Conservation (phyloP, 2,113 vertebrate species). For the Scomber colias region DNA sequence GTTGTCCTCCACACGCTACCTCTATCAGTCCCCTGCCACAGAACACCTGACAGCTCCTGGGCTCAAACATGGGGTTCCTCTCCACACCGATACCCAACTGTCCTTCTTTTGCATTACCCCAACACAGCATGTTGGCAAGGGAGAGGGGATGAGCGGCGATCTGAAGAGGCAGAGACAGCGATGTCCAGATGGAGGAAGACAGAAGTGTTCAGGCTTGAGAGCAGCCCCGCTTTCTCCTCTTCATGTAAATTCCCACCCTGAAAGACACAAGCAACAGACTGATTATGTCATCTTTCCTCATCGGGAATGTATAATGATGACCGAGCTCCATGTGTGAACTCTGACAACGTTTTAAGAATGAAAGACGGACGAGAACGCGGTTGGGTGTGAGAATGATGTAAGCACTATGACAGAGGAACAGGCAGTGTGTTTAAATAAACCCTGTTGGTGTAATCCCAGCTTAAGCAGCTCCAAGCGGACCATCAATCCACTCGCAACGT, state of each 20-base stretch:
- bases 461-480: conserved; percentile 62
- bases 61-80: conserved; percentile 87
- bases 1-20: conserved; percentile 91
- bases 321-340: conserved; percentile 4
- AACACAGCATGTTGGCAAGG: conserved; percentile 91
- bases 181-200: conserved; percentile 52
- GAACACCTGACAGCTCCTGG: conserved; percentile 87
- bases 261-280: conserved; percentile 23
- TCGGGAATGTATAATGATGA: background rate
- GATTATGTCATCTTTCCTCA: conserved; percentile 19
- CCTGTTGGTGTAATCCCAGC: conserved; percentile 71
- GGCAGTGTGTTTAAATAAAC: conserved; percentile 74
- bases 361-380: conserved; percentile 9
- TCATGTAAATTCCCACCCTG: conserved; percentile 72
- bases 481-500: conserved; percentile 26
- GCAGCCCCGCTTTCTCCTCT: conserved; percentile 79
- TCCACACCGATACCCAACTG: conserved; percentile 89
- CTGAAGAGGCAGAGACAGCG: conserved; percentile 35
- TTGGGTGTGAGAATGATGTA: conserved; percentile 49
- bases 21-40: conserved; percentile 89
- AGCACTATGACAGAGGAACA: conserved; percentile 38
- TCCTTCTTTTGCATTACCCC: conserved; percentile 94
- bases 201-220: conserved; percentile 71
- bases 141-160: conserved; percentile 46
- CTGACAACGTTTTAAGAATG: conserved; percentile 26